Conservation (phyloP, 1,140 invertebrate genomes). For the Hyphantria cunea region DNA sequence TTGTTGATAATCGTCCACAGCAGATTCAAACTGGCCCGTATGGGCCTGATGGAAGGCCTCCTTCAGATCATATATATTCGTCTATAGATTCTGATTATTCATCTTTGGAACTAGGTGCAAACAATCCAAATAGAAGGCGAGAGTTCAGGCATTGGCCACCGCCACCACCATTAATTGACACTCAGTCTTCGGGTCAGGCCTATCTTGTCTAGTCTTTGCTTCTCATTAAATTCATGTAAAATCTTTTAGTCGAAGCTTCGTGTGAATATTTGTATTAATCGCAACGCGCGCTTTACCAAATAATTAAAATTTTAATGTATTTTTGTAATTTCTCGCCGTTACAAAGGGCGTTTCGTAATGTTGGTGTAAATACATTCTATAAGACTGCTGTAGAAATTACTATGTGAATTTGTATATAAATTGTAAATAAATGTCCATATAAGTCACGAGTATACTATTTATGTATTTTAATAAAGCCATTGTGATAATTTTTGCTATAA, state of each 20-base stretch:
- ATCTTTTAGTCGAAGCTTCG: conserved; percentile 73
- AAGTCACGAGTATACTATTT: conserved; percentile 81
- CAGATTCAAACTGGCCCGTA: conserved; percentile 64
- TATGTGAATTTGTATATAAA: conserved; percentile 79
- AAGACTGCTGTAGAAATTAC: conserved; percentile 78
- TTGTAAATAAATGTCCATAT: conserved; percentile 80
- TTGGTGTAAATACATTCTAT: conserved; percentile 81
- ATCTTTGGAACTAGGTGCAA: conserved; percentile 74
- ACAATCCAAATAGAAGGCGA: conserved; percentile 65
- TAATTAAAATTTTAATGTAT: conserved; percentile 77
- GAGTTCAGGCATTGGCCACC: conserved; percentile 75
- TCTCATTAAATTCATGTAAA: conserved; percentile 56
- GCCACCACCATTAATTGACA: conserved; percentile 70
- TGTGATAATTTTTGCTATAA: conserved; percentile 81
- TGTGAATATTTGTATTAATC: conserved; percentile 73
- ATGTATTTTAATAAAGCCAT: conserved; percentile 82
- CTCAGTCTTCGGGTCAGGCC: conserved; percentile 72
- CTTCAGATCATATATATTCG: conserved; percentile 93
- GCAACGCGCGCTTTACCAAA: conserved; percentile 77
- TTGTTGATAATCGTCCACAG: conserved; percentile 61
- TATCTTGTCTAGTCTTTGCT: conserved; percentile 75
- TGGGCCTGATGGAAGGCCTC: conserved; percentile 83
- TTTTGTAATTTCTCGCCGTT: conserved; percentile 78
- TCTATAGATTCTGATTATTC: conserved; percentile 93
- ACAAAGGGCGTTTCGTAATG: conserved; percentile 69